Evolutionary conservation across 2,113 vertebrate genomes (phyloP), one percentile per base, ranked within the genome.

Genomic region (Esox niger): DNA sequence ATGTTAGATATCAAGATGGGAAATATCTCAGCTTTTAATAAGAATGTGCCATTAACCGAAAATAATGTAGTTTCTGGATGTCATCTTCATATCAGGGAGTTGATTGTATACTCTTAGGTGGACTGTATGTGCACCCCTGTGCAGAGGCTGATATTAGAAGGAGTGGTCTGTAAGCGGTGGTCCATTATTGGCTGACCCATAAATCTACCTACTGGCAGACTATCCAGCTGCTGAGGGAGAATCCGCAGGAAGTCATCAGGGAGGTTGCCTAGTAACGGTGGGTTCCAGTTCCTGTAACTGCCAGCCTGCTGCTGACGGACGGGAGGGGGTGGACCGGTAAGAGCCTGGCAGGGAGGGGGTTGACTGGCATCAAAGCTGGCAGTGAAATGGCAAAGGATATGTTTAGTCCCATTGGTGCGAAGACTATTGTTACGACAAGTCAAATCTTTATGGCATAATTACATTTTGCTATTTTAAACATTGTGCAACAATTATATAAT

Each of bases 231-330:
- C 87, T 96, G 97, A 1, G 96, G 95, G 49, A 98, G 84, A 81
- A 98, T 98, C 59, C 97, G 92, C 61, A 99, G 92, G 58, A 99
- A 99, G 55, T 98, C 94, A 52, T 99, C 95, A 0, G 96, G 97
- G 26, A 98, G 94, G 76, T 91, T 98, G 61, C 97, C 97, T 3
- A 99, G 91, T 49, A 99, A 87, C 0, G 96, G 97, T 0, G 97
- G 97, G 75, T 98, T 98, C 96, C 96, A 99, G 88, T 97, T 98
- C 73, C 91, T 87, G 76, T 96, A 99, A 74, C 85, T 91, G 11
- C 83, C 79, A 0, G 88, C 89, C 3, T 66, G 90, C 0, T 82
- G 74, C 33, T 87, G 73, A 32, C 88, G 79, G 3, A 82, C 73
- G 0, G 90, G 76, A 15, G 76, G 80, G 27, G 10, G 62, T 82